These are phyloP conservation scores for Progne subis DNA, from an alignment of 2,113 vertebrate species.

Conservation along the genomic window DNA sequence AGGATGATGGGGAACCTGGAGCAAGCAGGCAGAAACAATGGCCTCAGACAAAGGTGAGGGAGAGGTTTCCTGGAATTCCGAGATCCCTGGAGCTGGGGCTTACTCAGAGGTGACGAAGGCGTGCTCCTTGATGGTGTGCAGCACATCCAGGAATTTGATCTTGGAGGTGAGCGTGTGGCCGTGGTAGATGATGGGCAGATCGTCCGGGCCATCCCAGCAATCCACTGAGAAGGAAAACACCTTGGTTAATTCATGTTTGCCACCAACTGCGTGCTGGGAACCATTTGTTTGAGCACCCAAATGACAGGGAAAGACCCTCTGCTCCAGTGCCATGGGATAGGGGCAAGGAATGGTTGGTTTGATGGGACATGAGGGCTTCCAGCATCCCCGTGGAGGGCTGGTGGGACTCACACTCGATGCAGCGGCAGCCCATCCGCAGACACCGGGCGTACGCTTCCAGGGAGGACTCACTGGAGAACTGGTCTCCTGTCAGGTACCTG, in stretches of 20 bases:
- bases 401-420: conserved; percentile 79
- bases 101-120: conserved; percentile 87
- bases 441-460: conserved; percentile 86
- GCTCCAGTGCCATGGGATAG: fast-evolving
- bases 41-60: neutral
- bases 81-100: neutral
- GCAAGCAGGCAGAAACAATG: neutral
- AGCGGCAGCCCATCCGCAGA: conserved; percentile 87
- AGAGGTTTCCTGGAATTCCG: neutral
- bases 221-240: conserved; percentile 75
- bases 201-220: conserved; percentile 88
- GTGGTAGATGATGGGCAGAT: conserved; percentile 89
- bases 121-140: conserved; percentile 88
- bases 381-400: neutral
- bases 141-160: conserved; percentile 88
- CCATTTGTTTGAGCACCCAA: neutral
- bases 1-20: conserved; percentile 85
- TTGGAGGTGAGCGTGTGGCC: conserved; percentile 89
- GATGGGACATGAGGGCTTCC: neutral
- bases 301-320: neutral
- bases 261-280: fast-evolving
- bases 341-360: neutral
- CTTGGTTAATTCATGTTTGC: neutral
- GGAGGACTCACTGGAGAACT: conserved; percentile 89
- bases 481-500: conserved; percentile 88